Evolutionary conservation across 2,113 vertebrate species (phyloP).

Genomic region (Mustelus asterias): DNA sequence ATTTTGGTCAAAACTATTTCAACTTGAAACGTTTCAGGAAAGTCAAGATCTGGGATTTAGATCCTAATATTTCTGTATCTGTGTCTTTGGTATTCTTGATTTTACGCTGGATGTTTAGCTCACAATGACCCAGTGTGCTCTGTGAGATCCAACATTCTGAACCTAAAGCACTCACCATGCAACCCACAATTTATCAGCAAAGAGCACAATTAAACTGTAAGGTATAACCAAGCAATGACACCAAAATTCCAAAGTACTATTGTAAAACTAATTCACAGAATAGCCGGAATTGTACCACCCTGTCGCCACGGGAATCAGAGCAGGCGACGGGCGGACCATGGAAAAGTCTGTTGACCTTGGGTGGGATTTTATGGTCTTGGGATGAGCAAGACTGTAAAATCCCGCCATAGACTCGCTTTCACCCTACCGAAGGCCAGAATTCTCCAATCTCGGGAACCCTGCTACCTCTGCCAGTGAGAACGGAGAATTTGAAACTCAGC

Average conservation of each 20-base stretch:
- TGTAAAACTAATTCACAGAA: neutral
- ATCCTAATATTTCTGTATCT: neutral
- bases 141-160: neutral
- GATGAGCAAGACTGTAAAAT: too few species aligned
- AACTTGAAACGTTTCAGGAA: neutral
- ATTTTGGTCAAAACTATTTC: neutral
- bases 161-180: neutral
- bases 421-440: neutral
- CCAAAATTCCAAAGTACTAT: neutral
- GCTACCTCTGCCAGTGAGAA: too few species aligned
- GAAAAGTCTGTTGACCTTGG: too few species aligned
- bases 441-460: too few species aligned
- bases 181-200: neutral
- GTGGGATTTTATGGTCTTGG: too few species aligned
- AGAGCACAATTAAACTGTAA: neutral
- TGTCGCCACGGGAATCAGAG: too few species aligned
- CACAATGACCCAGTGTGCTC: neutral
- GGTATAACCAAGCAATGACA: neutral
- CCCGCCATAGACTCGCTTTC: neutral
- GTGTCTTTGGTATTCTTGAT: neutral
- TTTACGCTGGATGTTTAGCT: too few species aligned
- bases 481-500: too few species aligned
- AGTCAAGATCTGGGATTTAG: neutral
- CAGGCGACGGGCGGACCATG: too few species aligned
- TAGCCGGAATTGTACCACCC: neutral